These are phyloP conservation scores for Orthosia cruda DNA, from an alignment of 2,888 invertebrate genomes.

Conservation along the genomic window DNA sequence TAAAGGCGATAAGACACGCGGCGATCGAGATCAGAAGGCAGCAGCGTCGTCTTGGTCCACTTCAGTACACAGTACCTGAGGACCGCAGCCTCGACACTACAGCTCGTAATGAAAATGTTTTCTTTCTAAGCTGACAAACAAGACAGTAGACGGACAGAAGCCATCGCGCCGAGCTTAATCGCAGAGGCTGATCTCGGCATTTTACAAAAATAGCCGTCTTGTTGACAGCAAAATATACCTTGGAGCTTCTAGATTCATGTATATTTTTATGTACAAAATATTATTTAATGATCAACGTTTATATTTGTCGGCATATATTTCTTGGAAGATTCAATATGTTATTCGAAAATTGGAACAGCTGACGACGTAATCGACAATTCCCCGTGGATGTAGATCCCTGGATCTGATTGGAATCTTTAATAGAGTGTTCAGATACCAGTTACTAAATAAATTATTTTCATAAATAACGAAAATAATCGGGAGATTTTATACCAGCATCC, in stretches of 20 bases:
- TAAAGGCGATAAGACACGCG: conserved; percentile 80
- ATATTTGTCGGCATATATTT: background rate
- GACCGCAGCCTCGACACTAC: conserved; percentile 1
- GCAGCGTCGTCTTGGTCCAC: conserved; percentile 35
- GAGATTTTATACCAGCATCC: conserved; percentile 4
- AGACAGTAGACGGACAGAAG: conserved; percentile 36
- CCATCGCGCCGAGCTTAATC: conserved; percentile 42
- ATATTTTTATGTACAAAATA: conserved; percentile 1
- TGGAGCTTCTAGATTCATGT: conserved; percentile 1
- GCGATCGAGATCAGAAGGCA: conserved; percentile 71
- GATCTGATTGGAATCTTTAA: background rate
- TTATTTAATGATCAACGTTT: background rate
- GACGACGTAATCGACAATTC: background rate
- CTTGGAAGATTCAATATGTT: background rate
- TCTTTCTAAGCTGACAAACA: conserved; percentile 57
- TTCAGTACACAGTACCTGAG: conserved; percentile 17
- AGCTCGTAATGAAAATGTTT: conserved; percentile 57
- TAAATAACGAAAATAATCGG: background rate
- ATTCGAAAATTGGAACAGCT: background rate
- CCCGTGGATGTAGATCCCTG: background rate
- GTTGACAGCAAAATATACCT: conserved; percentile 35
- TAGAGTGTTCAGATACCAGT: background rate
- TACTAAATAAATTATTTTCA: background rate
- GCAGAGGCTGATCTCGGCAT: conserved; percentile 49
- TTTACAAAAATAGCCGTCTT: conserved; percentile 38